Conservation (phyloP, 1,140 invertebrate genomes). For the Drosophila yakuba region DNA sequence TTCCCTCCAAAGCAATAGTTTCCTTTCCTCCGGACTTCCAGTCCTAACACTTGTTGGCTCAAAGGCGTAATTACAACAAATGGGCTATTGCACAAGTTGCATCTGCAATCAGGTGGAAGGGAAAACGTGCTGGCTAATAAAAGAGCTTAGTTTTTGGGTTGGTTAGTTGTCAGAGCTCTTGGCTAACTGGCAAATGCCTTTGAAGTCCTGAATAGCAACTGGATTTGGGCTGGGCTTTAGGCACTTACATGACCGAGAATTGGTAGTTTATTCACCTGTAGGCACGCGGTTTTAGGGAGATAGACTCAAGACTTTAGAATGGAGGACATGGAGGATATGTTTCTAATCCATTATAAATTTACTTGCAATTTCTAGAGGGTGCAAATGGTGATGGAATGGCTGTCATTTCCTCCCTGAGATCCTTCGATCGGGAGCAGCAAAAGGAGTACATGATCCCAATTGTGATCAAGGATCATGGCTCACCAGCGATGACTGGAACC, state of each 20-base stretch:
- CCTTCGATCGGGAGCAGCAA: slow-evolving; percentile 97
- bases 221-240: slow-evolving; percentile 48
- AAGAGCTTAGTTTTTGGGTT: slow-evolving; percentile 57
- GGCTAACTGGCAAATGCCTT: slow-evolving; percentile 72
- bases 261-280: slow-evolving; percentile 39
- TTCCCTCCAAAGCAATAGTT: slow-evolving; percentile 16
- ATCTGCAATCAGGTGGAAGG: slow-evolving; percentile 73
- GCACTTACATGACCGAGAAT: slow-evolving; percentile 21
- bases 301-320: no score
- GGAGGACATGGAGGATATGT: neutral
- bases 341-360: neutral
- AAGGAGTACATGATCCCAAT: slow-evolving; percentile 98
- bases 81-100: slow-evolving; percentile 58
- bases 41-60: slow-evolving; percentile 80
- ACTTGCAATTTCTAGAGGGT: slow-evolving; percentile 88
- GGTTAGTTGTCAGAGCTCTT: slow-evolving; percentile 25
- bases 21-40: slow-evolving; percentile 22
- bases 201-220: slow-evolving; percentile 37
- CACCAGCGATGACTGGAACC: slow-evolving; percentile 96
- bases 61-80: slow-evolving; percentile 81
- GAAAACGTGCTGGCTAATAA: slow-evolving; percentile 71
- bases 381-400: slow-evolving; percentile 98
- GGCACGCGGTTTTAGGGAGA: neutral
- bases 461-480: slow-evolving; percentile 95
- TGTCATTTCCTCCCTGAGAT: slow-evolving; percentile 94